Percentiles rank a stretch among this genome's conserved stretches.
Conservation (phyloP, 2,888 invertebrate species). For the Hirudinaria manillensis region DNA sequence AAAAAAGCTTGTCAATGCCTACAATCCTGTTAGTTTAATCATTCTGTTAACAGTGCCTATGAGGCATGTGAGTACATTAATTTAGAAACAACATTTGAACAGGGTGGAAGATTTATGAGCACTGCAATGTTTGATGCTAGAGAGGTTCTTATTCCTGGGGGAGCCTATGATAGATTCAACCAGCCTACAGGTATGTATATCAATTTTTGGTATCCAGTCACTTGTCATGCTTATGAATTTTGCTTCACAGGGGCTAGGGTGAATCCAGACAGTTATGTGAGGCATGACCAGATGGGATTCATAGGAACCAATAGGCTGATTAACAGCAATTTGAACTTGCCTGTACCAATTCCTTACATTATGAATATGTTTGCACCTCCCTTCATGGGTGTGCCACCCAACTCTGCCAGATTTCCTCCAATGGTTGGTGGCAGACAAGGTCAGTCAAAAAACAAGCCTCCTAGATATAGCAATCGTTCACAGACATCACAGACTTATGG, state of each 20-base stretch:
- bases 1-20: conserved; percentile 84
- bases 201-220: not conserved
- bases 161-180: conserved; percentile 74
- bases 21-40: conserved; percentile 66
- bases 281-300: conserved; percentile 82
- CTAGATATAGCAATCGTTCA: conserved; percentile 49
- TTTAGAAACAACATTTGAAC: conserved; percentile 9
- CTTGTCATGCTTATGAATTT: not conserved
- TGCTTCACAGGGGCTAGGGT: conserved; percentile 34
- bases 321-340: conserved; percentile 64
- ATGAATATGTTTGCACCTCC: conserved; percentile 64
- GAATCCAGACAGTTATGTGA: conserved; percentile 47
- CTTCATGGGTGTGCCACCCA: not conserved
- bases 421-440: conserved; percentile 4
- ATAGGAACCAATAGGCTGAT: conserved; percentile 71
- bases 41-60: not conserved
- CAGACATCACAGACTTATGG: conserved; percentile 30
- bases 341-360: conserved; percentile 88
- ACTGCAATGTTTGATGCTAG: conserved; percentile 93
- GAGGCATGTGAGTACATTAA: not conserved
- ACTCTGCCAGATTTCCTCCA: not conserved
- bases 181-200: conserved; percentile 23
- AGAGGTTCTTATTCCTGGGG: conserved; percentile 87
- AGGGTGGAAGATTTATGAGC: conserved; percentile 82
- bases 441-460: conserved; percentile 42